Base-by-base conservation (phyloP, 2,888 invertebrate genomes). In the Mesopsocus fuscifrons region DNA sequence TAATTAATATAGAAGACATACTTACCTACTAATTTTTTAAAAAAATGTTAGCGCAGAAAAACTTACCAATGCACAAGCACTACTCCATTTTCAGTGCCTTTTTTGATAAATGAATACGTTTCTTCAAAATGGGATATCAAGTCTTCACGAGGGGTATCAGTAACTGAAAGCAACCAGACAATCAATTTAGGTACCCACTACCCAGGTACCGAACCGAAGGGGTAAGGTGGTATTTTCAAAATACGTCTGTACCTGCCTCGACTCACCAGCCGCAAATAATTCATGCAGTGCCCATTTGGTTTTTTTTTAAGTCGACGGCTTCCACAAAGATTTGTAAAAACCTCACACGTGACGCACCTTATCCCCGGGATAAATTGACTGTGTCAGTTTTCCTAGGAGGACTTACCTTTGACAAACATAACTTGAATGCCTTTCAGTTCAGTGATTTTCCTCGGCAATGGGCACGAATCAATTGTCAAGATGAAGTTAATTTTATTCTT, bases 21-120 rank as follows among this genome's bases (percentile, higher is more conserved):
- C n/a, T n/a, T n/a, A n/a, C n/a, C 11, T 23, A 16, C 20, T 9
- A 33, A 2, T n/a, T 18, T 15, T 8, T 17, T 31, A 30, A 41
- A 15, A 48, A 20, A 30, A 44, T 6, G 17, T 32, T 35, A 38
- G n/a, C 2, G 16, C 32, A 2, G 5, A 2, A 2, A 9, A 22
- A 15, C 58, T 60, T 62, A 81, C 82, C 92, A 94, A 57, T 94
- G 92, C 2, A 91, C 85, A 11, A 92, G 65, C 4, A 89, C 72
- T 45, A 66, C 74, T 33, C 81, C 79, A 26, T 68, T 68, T 3
- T 73, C 57, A 44, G 74, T 64, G 2, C 80, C 80, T 46, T 69
- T 60, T 48, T 71, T 69, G 46, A 92, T 87, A 54, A 85, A 92
- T 3, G 70, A 64, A 54, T 75, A 74, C 43, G 83, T 76, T 38